Base-by-base conservation (phyloP, 1,140 invertebrate species). In the Drosophila mayri region DNA sequence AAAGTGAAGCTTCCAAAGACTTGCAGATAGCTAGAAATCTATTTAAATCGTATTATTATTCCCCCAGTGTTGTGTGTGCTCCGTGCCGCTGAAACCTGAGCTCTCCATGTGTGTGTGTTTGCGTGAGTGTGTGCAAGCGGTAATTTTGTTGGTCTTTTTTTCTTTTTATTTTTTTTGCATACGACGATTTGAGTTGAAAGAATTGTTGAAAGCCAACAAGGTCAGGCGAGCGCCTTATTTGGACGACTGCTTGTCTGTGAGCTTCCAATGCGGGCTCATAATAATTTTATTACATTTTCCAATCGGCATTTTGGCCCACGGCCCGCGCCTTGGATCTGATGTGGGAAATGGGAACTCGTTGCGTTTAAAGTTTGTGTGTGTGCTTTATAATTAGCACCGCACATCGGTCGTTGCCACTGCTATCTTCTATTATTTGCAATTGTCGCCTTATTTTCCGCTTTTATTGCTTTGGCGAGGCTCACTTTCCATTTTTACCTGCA, bases 401-500 rank as follows among this genome's bases (percentile, higher is more conserved):
- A 66, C 80, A 65, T 78, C 73, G 85, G 85, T 88, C 85, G 85
- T 88, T 88, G 85, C 62, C 85, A 90, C 67, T 84, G 84, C 71
- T 70, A 68, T 88, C 85, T 81, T 77, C 79, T 83, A 77, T 78
- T 77, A 75, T 87, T 87, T 41, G 72, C 68, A 30, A 79, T 67
- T 85, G 76, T 85, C 78, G 58, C 70, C 76, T 64, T 70, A 28
- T 40, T 35, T 64, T 43, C 22, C 35, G 22, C 28, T 68, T 81
- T 75, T 65, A 52, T 77, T 60, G 37, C 57, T 75, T 40, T 44
- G 50, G 50, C 1, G 46, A 59, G 72, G 64, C 78, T 86, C 83
- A 86, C 85, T 88, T 88, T 88, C 85, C 85, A 90, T 88, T 88
- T 88, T 90, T 70, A 90, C 85, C 81, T 88, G 78, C 63, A 65